Evolutionary conservation across 1,140 invertebrate species (phyloP), one percentile per base, ranked within the genome.

Genomic region (Octopus sinensis): DNA sequence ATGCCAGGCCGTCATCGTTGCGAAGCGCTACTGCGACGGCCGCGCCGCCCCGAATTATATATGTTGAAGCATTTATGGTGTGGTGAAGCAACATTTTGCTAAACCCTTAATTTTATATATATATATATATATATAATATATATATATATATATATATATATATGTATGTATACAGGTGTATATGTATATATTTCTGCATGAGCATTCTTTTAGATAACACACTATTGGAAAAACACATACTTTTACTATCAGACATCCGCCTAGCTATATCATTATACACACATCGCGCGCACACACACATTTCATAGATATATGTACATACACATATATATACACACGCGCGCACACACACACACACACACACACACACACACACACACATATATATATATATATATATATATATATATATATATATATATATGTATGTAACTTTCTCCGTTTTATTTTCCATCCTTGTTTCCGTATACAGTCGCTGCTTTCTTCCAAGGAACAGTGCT

Each of bases 381-480:
- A 62, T 62, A 62, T 62, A 62, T 62, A 62, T 62, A 62, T 62
- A 62, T 62, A 62, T 62, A 71, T 71, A 71, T 71, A 71, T 13
- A 71, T 71, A 71, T 71, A 71, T 71, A 71, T 71, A 71, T 71
- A 71, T 71, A 71, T 71, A 62, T 71, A 71, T 71, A 71, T 71
- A 71, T 71, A 71, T 62, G 17, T 62, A 17, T 7, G 6, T 62
- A 62, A 17, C 56, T 3, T 10, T 62, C 56, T 62, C 9, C 3
- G 1, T 17, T 3, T 9, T 6, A 17, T 62, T 62, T 9, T 62
- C 17, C 56, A 3, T 3, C 56, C 56, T 62, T 62, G 17, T 62
- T 62, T 62, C 3, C 56, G 9, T 62, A 1, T 62, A 9, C 3
- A 62, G 1, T 62, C 9, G 9, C 56, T 62, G 17, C 56, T 10